Conservation (phyloP, 2,113 vertebrate species). For the Lipophrys pholis region DNA sequence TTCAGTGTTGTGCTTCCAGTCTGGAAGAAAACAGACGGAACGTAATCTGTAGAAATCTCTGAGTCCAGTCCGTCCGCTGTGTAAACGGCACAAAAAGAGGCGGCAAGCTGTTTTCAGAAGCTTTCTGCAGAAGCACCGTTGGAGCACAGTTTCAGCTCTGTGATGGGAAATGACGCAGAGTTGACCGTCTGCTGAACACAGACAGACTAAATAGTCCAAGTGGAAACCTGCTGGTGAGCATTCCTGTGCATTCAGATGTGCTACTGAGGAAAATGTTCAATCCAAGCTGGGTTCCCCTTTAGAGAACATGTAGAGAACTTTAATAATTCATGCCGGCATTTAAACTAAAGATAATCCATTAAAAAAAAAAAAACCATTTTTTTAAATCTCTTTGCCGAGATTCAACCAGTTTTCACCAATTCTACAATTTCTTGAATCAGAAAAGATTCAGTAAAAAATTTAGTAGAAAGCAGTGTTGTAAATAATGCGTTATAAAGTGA, state of each 20-base stretch:
- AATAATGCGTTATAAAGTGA: too few species aligned
- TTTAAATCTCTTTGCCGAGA: background rate
- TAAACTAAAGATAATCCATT: background rate
- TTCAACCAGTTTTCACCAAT: background rate
- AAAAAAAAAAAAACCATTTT: background rate
- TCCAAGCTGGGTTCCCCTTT: background rate
- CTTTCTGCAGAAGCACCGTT: slow-evolving; percentile 33
- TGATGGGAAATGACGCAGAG: slow-evolving; percentile 42
- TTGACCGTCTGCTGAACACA: slow-evolving; percentile 31
- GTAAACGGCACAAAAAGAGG: slow-evolving; percentile 35
- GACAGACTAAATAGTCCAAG: slow-evolving; percentile 30
- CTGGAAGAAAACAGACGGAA: background rate
- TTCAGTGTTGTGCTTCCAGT: slow-evolving; percentile 4
- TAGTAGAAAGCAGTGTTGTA: too few species aligned
- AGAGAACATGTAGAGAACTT: background rate
- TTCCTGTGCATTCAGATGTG: slow-evolving; percentile 41
- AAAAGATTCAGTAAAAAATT: too few species aligned
- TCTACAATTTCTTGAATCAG: too few species aligned
- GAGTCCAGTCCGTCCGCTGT: background rate
- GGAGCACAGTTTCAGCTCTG: slow-evolving; percentile 28
- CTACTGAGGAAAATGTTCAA: background rate
- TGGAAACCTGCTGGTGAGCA: slow-evolving; percentile 58
- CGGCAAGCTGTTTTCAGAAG: slow-evolving; percentile 27
- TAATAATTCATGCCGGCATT: slow-evolving; percentile 34
- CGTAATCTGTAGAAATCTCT: background rate